phyloP scores from a whole-genome alignment of 2,888 invertebrate species.

The Oxyteleia sp. region DNA sequence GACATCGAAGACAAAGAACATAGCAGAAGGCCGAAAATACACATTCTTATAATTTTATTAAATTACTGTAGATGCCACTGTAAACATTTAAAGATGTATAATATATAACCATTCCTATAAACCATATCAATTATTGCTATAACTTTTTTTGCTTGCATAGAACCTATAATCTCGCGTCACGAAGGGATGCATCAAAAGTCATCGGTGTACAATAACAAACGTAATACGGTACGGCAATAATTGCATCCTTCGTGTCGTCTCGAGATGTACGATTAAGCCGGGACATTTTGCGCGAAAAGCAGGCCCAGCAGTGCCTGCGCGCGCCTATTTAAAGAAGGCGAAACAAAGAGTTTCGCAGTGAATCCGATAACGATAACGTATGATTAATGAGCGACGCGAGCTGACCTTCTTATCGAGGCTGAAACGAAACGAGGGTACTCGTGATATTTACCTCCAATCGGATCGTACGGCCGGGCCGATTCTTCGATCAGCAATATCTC shows the following conservation, averaged over 20 bases:
- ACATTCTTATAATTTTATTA: too few species aligned
- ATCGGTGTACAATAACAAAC: constrained; percentile 29
- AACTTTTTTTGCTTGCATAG: too few species aligned
- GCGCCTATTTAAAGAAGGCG: constrained; percentile 1
- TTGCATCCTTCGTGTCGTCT: constrained; percentile 18
- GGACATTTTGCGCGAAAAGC: constrained; percentile 23
- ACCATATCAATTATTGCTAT: too few species aligned
- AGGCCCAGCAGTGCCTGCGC: background rate
- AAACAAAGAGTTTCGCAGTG: constrained; percentile 50
- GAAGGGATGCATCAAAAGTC: constrained; percentile 37
- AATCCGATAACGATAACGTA: constrained; percentile 50
- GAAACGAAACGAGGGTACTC: constrained; percentile 18
- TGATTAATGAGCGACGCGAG: constrained; percentile 50
- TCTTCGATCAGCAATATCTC: constrained; percentile 90
- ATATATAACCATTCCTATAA: too few species aligned
- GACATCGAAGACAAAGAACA: too few species aligned
- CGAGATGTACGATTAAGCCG: constrained; percentile 38
- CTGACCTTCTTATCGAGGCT: constrained; percentile 57
- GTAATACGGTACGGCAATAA: constrained; percentile 31
- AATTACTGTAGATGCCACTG: too few species aligned
- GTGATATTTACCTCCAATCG: constrained; percentile 87
- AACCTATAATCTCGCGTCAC: background rate
- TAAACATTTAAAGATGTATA: too few species aligned
- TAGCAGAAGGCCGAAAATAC: too few species aligned
- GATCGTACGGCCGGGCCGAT: constrained; percentile 89